A percentile compares a stretch with the other conserved stretches of the same genome.
Evolutionary conservation across 2,888 invertebrate species (phyloP).

Genomic region (Coleophora deauratella): DNA sequence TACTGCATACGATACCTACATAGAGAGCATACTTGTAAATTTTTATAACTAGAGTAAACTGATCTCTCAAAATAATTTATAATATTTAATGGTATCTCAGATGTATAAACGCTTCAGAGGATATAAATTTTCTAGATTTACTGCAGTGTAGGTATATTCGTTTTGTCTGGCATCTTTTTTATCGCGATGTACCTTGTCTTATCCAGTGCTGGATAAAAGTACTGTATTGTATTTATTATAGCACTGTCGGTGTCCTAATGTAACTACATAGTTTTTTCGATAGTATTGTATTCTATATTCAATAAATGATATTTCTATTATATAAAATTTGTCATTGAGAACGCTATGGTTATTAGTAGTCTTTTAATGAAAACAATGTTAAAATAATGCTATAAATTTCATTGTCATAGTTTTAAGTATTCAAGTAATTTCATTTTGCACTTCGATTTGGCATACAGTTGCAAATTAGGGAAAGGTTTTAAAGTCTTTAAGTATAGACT

Average conservation of each 20-base stretch:
- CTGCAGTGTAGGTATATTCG: constrained; percentile 48
- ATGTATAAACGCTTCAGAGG: constrained; percentile 66
- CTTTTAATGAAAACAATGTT: constrained; percentile 60
- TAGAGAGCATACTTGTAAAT: constrained; percentile 64
- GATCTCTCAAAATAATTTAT: constrained; percentile 72
- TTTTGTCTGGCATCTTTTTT: constrained; percentile 50
- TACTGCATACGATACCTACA: constrained; percentile 39
- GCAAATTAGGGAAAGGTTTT: constrained; percentile 57
- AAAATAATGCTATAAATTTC: constrained; percentile 64
- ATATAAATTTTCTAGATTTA: constrained; percentile 61
- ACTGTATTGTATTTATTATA: constrained; percentile 47
- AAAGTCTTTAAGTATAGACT: constrained; percentile 52
- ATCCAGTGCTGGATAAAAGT: constrained; percentile 57
- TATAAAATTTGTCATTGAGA: constrained; percentile 68
- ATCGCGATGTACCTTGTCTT: constrained; percentile 53
- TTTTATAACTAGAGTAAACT: constrained; percentile 71
- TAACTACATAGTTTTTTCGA: constrained; percentile 68
- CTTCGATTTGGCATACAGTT: constrained; percentile 63
- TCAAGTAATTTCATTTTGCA: constrained; percentile 69
- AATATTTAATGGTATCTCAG: constrained; percentile 63
- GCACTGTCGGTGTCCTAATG: constrained; percentile 67
- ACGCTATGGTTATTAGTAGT: constrained; percentile 66
- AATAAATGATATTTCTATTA: constrained; percentile 71
- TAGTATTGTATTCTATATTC: constrained; percentile 73
- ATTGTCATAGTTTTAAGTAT: constrained; percentile 72